Conservation (phyloP, 2,113 vertebrate species). For the Xyliphius kryptos region DNA sequence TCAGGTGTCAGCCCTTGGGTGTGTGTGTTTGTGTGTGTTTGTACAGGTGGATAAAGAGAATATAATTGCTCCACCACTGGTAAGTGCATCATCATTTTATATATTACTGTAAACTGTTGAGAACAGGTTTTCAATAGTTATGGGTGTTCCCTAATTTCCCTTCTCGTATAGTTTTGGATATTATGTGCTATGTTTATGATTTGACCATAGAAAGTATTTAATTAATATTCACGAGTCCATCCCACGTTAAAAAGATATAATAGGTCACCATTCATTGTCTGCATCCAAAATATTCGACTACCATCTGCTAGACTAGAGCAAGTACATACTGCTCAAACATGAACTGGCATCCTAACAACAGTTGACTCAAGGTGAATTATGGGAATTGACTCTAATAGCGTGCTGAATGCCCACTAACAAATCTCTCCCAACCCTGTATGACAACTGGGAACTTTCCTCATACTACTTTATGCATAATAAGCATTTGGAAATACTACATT, state of each 20-base stretch:
- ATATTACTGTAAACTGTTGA: neutral
- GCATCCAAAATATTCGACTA: neutral
- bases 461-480: too few species aligned
- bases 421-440: too few species aligned
- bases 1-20: neutral
- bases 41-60: constrained; percentile 52
- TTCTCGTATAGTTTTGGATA: neutral
- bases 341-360: too few species aligned
- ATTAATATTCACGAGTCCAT: neutral
- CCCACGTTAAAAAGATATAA: neutral
- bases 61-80: constrained; percentile 50
- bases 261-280: neutral
- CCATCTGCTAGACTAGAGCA: too few species aligned
- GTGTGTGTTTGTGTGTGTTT: too few species aligned
- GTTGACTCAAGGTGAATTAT: too few species aligned
- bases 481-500: too few species aligned
- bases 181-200: neutral
- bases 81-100: constrained; percentile 45
- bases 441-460: too few species aligned
- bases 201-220: neutral
- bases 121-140: neutral
- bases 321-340: too few species aligned
- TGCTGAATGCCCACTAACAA: too few species aligned
- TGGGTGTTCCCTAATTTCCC: neutral
- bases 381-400: too few species aligned